These are phyloP conservation scores for Calonectris borealis DNA, from an alignment of 2,113 vertebrate genomes.

Conservation along the genomic window DNA sequence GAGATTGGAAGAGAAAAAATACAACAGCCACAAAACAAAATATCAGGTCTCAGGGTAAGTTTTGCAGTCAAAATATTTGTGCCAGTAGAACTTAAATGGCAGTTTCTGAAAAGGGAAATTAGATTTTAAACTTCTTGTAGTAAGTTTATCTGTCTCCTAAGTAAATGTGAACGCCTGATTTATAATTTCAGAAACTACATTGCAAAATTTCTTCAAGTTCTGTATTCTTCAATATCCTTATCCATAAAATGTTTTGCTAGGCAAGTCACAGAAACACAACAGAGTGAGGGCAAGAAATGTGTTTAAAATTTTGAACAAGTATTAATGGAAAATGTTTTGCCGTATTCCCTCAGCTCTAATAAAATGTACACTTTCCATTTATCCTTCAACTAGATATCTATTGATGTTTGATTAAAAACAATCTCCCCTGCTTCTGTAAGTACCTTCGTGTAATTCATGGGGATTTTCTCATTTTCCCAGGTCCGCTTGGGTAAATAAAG, in stretches of 20 bases:
- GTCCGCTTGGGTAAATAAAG: slow-evolving; percentile 54
- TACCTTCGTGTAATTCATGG: slow-evolving; percentile 34
- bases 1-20: background rate
- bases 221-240: background rate
- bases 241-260: background rate
- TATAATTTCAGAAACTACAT: background rate
- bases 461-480: slow-evolving; percentile 65
- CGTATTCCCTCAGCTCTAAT: slow-evolving; percentile 29
- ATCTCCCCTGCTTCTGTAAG: slow-evolving; percentile 23
- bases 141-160: background rate
- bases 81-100: background rate
- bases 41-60: background rate
- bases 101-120: background rate
- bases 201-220: background rate
- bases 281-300: background rate
- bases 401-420: slow-evolving; percentile 62
- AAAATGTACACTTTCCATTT: slow-evolving; percentile 48
- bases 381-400: slow-evolving; percentile 42
- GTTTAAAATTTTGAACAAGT: slow-evolving; percentile 49
- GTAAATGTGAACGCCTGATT: background rate
- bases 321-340: slow-evolving; percentile 32
- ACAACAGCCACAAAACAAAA: background rate
- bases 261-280: background rate
- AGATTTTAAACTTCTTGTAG: background rate
- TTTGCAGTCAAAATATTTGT: background rate